Percentiles rank a stretch among this genome's conserved stretches.
phyloP scores from a whole-genome alignment of 2,797 vertebrate genomes.

The Helicolenus hilgendorfi region DNA sequence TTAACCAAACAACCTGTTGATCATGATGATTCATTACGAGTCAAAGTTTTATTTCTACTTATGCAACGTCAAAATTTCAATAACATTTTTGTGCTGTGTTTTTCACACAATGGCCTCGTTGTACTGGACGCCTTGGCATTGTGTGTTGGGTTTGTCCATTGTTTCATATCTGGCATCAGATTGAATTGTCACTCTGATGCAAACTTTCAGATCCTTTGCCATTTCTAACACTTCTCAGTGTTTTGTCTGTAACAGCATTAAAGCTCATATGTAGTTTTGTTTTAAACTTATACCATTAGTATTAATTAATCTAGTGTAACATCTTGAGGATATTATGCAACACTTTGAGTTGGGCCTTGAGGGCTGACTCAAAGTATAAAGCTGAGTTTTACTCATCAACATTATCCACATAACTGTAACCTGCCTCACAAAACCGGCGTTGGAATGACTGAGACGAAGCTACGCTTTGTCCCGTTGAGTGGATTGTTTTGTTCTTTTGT shows the following conservation, averaged over 20 bases:
- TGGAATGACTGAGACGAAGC: background rate
- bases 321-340: background rate
- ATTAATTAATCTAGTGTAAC: background rate
- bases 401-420: background rate
- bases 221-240: background rate
- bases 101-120: constrained; percentile 22
- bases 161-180: background rate
- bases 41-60: background rate
- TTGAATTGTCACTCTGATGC: background rate
- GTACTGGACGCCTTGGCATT: background rate
- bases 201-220: background rate
- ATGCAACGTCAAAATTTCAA: background rate
- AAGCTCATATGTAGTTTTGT: background rate
- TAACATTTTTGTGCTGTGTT: background rate
- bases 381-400: background rate
- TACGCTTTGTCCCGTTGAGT: background rate
- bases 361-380: background rate
- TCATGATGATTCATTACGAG: background rate
- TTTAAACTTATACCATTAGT: background rate
- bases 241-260: background rate
- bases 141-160: constrained; percentile 26
- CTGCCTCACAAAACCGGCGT: background rate
- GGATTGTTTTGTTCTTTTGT: background rate
- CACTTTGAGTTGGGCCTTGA: background rate
- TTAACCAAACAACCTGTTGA: background rate